phyloP scores from a whole-genome alignment of 2,797 vertebrate species.

The Nasua narica region DNA sequence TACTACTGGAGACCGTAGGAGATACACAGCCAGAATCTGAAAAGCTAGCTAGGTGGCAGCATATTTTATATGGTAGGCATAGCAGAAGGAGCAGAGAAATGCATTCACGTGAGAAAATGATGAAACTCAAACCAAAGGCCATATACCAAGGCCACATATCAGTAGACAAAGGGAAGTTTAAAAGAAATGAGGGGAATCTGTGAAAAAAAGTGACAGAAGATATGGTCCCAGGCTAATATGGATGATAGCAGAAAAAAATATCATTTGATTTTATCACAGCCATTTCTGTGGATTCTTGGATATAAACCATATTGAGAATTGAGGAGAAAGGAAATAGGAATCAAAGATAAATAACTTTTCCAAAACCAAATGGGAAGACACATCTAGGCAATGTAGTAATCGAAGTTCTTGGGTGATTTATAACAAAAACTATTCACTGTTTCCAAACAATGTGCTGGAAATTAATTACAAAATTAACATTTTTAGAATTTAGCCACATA shows the following conservation, averaged over 20 bases:
- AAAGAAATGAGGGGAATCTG: conserved; percentile 19
- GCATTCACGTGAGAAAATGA: background rate
- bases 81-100: background rate
- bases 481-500: conserved; percentile 75
- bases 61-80: background rate
- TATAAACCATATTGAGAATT: conserved; percentile 39
- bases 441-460: conserved; percentile 73
- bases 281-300: conserved; percentile 46
- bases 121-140: background rate
- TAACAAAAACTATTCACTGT: conserved; percentile 63
- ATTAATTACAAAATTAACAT: conserved; percentile 78
- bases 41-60: background rate
- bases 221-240: conserved; percentile 17
- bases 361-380: conserved; percentile 41
- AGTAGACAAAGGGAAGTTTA: background rate
- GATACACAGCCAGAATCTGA: background rate
- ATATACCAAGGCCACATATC: background rate
- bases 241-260: background rate
- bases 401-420: conserved; percentile 58
- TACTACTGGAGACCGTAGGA: background rate
- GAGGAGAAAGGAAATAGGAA: conserved; percentile 33
- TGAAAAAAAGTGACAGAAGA: conserved; percentile 12
- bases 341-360: conserved; percentile 50
- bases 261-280: conserved; percentile 10
- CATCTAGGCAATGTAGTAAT: conserved; percentile 51